These are phyloP conservation scores for Lucilia sericata DNA, from an alignment of 1,140 invertebrate species.

Conservation along the genomic window DNA sequence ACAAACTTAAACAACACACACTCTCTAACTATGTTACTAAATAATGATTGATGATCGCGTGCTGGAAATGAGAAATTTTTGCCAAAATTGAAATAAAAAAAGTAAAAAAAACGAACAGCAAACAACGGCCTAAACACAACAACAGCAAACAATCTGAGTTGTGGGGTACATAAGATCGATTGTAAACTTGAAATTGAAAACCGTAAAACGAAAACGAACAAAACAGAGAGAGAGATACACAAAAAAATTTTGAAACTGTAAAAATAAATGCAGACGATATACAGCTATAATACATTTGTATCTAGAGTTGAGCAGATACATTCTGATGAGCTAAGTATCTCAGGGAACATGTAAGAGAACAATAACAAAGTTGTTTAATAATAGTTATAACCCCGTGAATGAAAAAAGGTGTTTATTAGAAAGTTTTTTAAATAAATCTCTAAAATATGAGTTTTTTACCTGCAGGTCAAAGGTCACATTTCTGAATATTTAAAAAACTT, in stretches of 20 bases:
- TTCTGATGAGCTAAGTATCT: not conserved
- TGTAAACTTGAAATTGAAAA: not conserved
- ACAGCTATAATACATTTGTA: too few species aligned
- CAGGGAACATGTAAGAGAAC: not conserved
- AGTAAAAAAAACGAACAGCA: not conserved
- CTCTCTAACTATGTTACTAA: too few species aligned
- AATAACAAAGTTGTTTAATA: not conserved
- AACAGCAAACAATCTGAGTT: not conserved
- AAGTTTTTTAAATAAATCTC: too few species aligned
- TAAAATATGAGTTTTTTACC: too few species aligned
- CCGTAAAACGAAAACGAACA: not conserved
- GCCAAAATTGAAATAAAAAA: not conserved
- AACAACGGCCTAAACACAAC: not conserved
- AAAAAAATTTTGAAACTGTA: not conserved
- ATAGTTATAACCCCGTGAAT: not conserved
- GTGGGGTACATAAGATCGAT: not conserved
- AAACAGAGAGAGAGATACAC: not conserved
- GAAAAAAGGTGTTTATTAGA: not conserved
- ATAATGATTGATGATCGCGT: not conserved
- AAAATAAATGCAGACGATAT: not conserved
- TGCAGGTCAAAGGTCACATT: too few species aligned
- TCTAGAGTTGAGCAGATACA: not conserved
- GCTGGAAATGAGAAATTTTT: slow-evolving; percentile 4
- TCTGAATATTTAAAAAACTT: too few species aligned
- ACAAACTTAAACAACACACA: too few species aligned